These are phyloP conservation scores for Calosoma granatense DNA, from an alignment of 1,140 invertebrate species.

Conservation along the genomic window DNA sequence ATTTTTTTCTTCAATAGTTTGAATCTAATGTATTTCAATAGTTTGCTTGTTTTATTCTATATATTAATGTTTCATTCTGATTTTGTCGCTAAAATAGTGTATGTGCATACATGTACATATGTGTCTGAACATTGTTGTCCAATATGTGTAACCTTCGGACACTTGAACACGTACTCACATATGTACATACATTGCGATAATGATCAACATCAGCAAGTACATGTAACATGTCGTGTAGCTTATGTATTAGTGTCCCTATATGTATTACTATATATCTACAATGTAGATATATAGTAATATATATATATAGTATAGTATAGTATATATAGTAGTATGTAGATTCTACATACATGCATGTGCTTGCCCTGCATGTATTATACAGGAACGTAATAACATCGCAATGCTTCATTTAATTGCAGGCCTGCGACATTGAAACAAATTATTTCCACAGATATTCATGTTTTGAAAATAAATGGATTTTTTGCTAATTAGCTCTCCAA, in stretches of 20 bases:
- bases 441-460: too few relatives aligned
- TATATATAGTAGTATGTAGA: too few relatives aligned
- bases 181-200: background rate
- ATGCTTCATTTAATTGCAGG: background rate
- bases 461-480: too few relatives aligned
- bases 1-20: too few relatives aligned
- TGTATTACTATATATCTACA: constrained; percentile 2
- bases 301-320: constrained; percentile 9
- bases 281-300: constrained; percentile 4
- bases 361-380: background rate
- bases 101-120: too few relatives aligned
- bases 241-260: too few relatives aligned
- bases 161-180: background rate
- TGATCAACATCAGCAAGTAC: background rate
- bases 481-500: too few relatives aligned
- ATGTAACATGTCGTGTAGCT: background rate
- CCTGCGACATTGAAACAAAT: too few relatives aligned
- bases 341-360: constrained; percentile 1
- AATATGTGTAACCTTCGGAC: background rate
- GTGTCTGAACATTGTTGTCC: background rate
- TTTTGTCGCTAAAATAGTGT: too few relatives aligned
- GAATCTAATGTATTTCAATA: too few relatives aligned
- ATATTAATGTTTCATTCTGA: too few relatives aligned
- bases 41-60: too few relatives aligned
- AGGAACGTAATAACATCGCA: background rate